phyloP scores from a whole-genome alignment of 35 echinoderm and acorn worm genomes.

The Strongylocentrotus purpuratus region DNA sequence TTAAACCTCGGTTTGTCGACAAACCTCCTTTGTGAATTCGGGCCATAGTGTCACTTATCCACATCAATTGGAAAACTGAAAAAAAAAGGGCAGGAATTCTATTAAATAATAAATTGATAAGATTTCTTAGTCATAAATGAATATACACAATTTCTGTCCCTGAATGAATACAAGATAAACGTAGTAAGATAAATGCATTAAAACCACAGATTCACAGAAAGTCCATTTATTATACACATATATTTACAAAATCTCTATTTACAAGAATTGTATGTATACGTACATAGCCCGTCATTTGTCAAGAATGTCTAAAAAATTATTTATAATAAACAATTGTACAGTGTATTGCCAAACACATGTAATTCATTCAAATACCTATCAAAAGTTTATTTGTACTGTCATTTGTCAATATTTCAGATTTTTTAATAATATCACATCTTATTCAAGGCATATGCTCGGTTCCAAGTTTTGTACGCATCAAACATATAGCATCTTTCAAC shows the following conservation, averaged over 20 bases:
- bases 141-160: slow-evolving; percentile 18
- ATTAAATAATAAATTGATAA: slow-evolving; percentile 2
- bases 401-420: neutral
- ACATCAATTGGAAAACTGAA: neutral
- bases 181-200: slow-evolving; percentile 7
- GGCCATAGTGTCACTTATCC: neutral
- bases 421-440: neutral
- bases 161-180: slow-evolving; percentile 42
- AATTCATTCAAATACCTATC: neutral
- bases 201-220: slow-evolving; percentile 5
- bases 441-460: neutral
- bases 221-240: slow-evolving; percentile 18
- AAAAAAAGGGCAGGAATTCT: neutral
- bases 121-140: slow-evolving; percentile 15
- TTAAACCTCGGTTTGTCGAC: too few relatives aligned
- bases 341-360: neutral
- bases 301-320: neutral
- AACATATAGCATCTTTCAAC: neutral
- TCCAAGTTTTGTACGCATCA: neutral
- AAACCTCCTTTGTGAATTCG: too few relatives aligned
- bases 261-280: neutral
- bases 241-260: slow-evolving; percentile 35
- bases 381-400: neutral
- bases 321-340: neutral
- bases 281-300: neutral